These are phyloP conservation scores for Cheiracanthium punctorium DNA, from an alignment of 2,888 invertebrate species.

Conservation along the genomic window DNA sequence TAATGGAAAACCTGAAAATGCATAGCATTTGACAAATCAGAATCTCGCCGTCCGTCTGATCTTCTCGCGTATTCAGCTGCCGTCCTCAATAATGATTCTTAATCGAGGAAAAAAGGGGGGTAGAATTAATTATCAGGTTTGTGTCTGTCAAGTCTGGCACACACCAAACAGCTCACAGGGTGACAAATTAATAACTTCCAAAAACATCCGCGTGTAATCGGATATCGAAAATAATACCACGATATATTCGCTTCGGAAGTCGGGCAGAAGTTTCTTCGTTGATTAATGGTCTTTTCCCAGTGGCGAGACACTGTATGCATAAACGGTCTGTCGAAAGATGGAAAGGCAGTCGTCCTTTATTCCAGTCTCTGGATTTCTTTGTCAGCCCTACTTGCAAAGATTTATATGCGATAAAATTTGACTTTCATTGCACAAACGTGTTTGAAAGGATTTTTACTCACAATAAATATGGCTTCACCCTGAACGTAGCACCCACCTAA, in stretches of 20 bases:
- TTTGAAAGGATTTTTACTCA: too few relatives aligned
- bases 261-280: not conserved
- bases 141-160: not conserved
- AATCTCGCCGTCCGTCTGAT: not conserved
- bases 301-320: too few relatives aligned
- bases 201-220: not conserved
- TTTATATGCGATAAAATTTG: too few relatives aligned
- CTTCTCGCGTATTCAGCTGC: not conserved
- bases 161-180: not conserved
- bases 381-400: too few relatives aligned
- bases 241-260: not conserved
- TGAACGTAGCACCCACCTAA: too few relatives aligned
- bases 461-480: too few relatives aligned
- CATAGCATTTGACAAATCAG: not conserved
- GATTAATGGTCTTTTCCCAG: not conserved
- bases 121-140: not conserved
- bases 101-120: not conserved
- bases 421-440: too few relatives aligned
- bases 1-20: not conserved
- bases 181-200: slow-evolving; percentile 5
- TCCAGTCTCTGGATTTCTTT: too few relatives aligned
- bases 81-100: not conserved
- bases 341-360: too few relatives aligned
- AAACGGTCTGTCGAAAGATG: too few relatives aligned
- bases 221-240: not conserved